Base-by-base conservation (phyloP, 1,140 invertebrate genomes). In the Acyrthosiphon pisum region DNA sequence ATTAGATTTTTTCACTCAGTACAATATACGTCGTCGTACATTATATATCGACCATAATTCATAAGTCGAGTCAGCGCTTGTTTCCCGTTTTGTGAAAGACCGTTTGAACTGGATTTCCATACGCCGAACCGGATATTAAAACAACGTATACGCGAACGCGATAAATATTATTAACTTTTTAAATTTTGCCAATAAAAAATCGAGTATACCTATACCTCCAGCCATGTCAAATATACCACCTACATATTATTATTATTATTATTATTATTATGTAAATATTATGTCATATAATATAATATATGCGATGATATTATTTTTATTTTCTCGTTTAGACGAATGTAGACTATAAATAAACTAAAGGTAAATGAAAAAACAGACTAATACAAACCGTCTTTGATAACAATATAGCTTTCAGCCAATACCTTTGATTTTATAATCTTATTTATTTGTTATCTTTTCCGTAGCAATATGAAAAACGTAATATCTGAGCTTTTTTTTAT, bases 51-150 rank as follows among this genome's bases (percentile, higher is more conserved):
- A 68, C 30, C n/a, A 76, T 76, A 76, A 76, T 76, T 76, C 60
- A 76, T 30, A 35, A 76, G 60, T 76, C 60, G 30, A 76, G 14
- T 76, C 60, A n/a, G 30, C 60, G 18, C 30, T 76, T 18, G 60
- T 76, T 76, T 76, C 60, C 60, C 60, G 60, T 76, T 76, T 76
- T 76, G 60, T 35, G 60, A 76, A 35, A 76, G 60, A 76, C 60
- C 60, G 60, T 76, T n/a, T 18, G 30, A n/a, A 76, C 60, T 76
- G 60, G 60, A 76, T 76, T 76, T 76, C 6, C 18, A 76, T 18
- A 76, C 60, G 30, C 20, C 60, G n/a, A 76, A 76, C 60, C 60
- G 60, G 60, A 76, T 76, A 76, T 76, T 76, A 76, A 76, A 76
- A 76, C 60, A 35, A 76, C 60, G 60, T 76, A n/a, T 68, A 20